phyloP scores from a whole-genome alignment of 2,113 vertebrate genomes.

The Grammomys surdaster region DNA sequence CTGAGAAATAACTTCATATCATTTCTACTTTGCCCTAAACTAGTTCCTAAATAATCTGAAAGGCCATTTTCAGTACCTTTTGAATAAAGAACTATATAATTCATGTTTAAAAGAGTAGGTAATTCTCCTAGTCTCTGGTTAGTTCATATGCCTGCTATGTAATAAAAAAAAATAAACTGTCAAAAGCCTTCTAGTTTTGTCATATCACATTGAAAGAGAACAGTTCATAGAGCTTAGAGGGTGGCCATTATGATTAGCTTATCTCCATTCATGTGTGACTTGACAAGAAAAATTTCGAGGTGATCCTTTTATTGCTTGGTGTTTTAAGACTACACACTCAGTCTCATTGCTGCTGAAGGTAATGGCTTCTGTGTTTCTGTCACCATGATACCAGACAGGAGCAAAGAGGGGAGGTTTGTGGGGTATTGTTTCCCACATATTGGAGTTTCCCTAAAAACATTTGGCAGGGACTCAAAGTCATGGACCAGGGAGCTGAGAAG shows the following conservation, averaged over 20 bases:
- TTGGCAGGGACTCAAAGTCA: neutral
- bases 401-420: neutral
- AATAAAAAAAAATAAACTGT: constrained; percentile 68
- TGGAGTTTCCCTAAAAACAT: neutral
- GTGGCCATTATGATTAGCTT: neutral
- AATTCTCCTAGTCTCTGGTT: constrained; percentile 16
- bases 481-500: neutral
- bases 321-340: neutral
- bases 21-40: constrained; percentile 39
- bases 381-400: neutral
- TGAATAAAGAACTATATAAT: neutral
- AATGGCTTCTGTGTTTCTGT: neutral
- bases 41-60: constrained; percentile 6
- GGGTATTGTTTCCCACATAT: no score
- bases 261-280: neutral
- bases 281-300: neutral
- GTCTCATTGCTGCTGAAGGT: neutral
- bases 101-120: constrained; percentile 15
- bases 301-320: neutral
- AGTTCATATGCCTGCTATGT: neutral
- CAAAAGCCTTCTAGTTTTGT: constrained; percentile 44
- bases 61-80: neutral
- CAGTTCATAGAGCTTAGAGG: neutral
- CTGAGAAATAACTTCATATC: constrained; percentile 7
- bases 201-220: constrained; percentile 17